Evolutionary conservation across 2,113 vertebrate species (phyloP).

Genomic region (Cyanoliseus patagonus): DNA sequence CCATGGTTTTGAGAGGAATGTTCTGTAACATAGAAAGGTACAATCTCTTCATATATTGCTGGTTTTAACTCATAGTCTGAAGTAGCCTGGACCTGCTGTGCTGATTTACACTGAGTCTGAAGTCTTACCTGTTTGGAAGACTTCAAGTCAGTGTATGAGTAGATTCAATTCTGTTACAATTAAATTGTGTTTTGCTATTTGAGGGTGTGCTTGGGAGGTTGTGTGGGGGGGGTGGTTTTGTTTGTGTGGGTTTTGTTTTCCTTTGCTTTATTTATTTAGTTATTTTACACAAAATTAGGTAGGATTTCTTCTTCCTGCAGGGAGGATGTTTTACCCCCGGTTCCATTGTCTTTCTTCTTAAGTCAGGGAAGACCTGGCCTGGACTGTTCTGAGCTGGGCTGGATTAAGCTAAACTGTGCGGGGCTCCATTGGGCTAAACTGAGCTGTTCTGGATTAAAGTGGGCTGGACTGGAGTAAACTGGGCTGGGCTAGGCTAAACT

Average conservation of each 20-base stretch:
- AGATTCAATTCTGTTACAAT: not conserved
- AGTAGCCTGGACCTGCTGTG: not conserved
- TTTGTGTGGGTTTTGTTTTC: not conserved
- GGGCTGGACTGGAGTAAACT: no score
- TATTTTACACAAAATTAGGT: not conserved
- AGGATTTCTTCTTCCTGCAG: not conserved
- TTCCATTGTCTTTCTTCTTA: not conserved
- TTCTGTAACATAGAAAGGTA: not conserved
- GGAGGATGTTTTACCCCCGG: accelerated
- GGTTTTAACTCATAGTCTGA: not conserved
- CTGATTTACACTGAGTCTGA: not conserved
- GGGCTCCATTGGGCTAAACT: no score
- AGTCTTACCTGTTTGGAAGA: not conserved
- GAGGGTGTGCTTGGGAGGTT: not conserved
- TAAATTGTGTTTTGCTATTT: not conserved
- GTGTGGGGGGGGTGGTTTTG: not conserved
- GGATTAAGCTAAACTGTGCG: no score
- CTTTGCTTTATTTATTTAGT: not conserved
- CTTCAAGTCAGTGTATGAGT: not conserved
- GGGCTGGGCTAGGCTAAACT: no score
- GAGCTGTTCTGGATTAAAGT: no score
- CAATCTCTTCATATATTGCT: not conserved
- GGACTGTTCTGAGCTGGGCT: no score
- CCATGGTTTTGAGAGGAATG: not conserved
- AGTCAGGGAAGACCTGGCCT: not conserved